These are phyloP conservation scores for Muscicapa adusta DNA, from an alignment of 2,113 vertebrate genomes.

Conservation along the genomic window DNA sequence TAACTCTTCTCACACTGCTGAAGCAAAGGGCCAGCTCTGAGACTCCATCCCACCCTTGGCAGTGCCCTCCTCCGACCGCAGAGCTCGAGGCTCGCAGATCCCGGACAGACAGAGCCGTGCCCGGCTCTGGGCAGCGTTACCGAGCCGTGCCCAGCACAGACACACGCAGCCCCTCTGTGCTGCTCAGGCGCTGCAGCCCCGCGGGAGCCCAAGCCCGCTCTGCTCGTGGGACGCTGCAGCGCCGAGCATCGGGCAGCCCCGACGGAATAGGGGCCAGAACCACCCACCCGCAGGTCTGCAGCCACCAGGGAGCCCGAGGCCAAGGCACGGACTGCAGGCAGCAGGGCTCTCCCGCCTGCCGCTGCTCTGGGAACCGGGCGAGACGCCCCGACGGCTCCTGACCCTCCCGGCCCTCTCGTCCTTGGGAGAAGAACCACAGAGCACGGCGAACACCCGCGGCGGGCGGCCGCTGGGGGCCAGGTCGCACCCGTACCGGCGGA, in stretches of 20 bases:
- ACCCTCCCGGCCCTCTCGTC: not conserved
- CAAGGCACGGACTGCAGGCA: not conserved
- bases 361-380: not conserved
- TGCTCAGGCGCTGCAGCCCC: not conserved
- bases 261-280: too few relatives aligned
- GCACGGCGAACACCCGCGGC: not conserved
- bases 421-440: not conserved
- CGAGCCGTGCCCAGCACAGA: not conserved
- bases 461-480: not conserved
- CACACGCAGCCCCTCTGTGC: accelerated
- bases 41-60: not conserved
- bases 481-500: not conserved
- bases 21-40: not conserved
- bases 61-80: accelerated
- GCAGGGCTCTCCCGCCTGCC: not conserved
- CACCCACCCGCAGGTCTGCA: not conserved
- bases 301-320: not conserved
- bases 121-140: not conserved
- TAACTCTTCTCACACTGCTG: not conserved
- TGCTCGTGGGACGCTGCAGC: not conserved
- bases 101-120: accelerated
- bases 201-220: accelerated
- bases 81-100: accelerated
- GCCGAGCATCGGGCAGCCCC: not conserved
- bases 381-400: not conserved